Evolutionary conservation across 1,140 invertebrate species (phyloP), one percentile per base, ranked within the genome.

Genomic region (Theocolax elegans): DNA sequence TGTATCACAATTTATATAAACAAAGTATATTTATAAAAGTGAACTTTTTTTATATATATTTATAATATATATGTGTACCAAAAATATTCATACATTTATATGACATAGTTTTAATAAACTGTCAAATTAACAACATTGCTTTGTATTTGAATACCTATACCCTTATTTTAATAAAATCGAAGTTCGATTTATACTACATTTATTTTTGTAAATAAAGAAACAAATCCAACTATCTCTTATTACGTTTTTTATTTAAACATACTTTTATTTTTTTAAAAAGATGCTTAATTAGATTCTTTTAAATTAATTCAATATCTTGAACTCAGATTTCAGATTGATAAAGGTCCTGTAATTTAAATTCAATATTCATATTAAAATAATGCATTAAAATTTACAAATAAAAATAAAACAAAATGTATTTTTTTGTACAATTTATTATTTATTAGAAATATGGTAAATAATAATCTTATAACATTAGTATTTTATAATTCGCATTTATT

Each of bases 351-450:
- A n/a, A n/a, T n/a, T n/a, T n/a, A n/a, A n/a, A n/a, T n/a, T n/a
- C n/a, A n/a, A n/a, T n/a, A n/a, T n/a, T n/a, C n/a, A n/a, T n/a
- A n/a, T n/a, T n/a, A n/a, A n/a, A n/a, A n/a, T n/a, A n/a, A n/a
- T n/a, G n/a, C n/a, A n/a, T n/a, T n/a, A n/a, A n/a, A n/a, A n/a
- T n/a, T n/a, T n/a, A n/a, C n/a, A n/a, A n/a, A n/a, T n/a, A n/a
- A n/a, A n/a, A n/a, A n/a, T n/a, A n/a, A n/a, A n/a, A n/a, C n/a
- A n/a, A n/a, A n/a, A n/a, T n/a, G n/a, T n/a, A 13, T 13, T 67
- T 46, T 48, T 31, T 71, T 80, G 77, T 15, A 81, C 27, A 6
- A 25, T 54, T 62, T 31, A 54, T 62, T 42, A n/a, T 69, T 69
- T 63, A 69, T 69, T 69, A 63, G 35, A 69, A 63, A 69, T 63